Percentiles rank a stretch among this genome's conserved stretches.
These are phyloP conservation scores for Pteropus rufus DNA, from an alignment of 2,797 vertebrate species.

Conservation along the genomic window DNA sequence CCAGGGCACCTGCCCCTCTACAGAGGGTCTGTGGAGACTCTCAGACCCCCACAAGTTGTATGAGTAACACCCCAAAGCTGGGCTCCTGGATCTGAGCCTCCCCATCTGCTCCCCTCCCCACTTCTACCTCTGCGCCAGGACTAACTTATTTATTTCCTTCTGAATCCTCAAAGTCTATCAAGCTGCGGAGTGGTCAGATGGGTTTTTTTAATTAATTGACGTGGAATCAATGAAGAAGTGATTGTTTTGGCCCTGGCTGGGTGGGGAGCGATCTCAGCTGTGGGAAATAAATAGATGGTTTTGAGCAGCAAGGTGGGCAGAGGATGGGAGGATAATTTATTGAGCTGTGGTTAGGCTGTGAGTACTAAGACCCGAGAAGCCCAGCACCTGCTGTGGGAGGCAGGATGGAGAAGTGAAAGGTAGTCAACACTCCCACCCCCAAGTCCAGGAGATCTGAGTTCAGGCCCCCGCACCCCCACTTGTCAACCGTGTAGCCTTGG, in stretches of 20 bases:
- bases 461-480: neutral
- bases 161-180: slow-evolving; percentile 59
- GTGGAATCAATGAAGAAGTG: slow-evolving; percentile 64
- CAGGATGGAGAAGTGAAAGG: neutral
- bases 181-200: slow-evolving; percentile 51
- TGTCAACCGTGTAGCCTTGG: neutral
- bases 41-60: rapidly evolving
- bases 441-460: neutral
- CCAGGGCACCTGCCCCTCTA: neutral
- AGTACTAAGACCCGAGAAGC: neutral
- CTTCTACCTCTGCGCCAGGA: neutral
- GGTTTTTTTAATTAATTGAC: slow-evolving; percentile 75
- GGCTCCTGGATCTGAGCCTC: neutral
- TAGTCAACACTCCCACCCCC: rapidly evolving
- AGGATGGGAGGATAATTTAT: neutral
- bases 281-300: neutral
- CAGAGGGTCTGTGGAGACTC: rapidly evolving
- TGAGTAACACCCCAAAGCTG: neutral
- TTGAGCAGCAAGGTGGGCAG: neutral
- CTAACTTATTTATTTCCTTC: slow-evolving; percentile 62
- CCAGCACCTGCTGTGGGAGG: rapidly evolving
- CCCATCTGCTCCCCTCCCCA: neutral
- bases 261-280: neutral
- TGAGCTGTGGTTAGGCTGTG: neutral
- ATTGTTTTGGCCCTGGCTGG: slow-evolving; percentile 45